These are phyloP conservation scores for Peribatodes rhomboidaria DNA, from an alignment of 2,888 invertebrate genomes.

Conservation along the genomic window DNA sequence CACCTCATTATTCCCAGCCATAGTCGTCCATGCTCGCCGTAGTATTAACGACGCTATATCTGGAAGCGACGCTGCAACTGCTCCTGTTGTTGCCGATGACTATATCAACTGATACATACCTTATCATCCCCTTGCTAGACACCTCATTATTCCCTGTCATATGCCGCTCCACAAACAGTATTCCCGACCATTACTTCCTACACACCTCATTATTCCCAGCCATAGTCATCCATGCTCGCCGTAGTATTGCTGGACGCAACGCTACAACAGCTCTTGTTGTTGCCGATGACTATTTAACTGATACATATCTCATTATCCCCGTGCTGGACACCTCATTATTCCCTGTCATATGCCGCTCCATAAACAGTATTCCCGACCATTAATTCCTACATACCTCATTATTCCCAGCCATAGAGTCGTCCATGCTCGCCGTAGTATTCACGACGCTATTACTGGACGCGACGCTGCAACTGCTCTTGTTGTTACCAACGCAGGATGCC, in stretches of 20 bases:
- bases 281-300: too few species aligned
- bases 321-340: too few species aligned
- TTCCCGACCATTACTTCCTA: too few species aligned
- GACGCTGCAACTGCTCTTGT: conserved; percentile 57
- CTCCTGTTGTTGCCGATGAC: conserved; percentile 66
- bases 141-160: too few species aligned
- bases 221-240: conserved; percentile 70
- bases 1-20: conserved; percentile 67
- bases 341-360: too few species aligned
- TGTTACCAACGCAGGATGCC: conserved; percentile 62
- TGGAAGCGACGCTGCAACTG: conserved; percentile 34
- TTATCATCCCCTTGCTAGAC: too few species aligned
- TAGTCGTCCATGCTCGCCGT: conserved; percentile 67
- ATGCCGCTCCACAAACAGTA: too few species aligned
- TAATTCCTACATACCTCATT: conserved; percentile 62
- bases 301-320: too few species aligned
- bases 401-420: conserved; percentile 70
- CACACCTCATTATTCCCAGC: conserved; percentile 66
- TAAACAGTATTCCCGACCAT: too few species aligned
- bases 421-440: conserved; percentile 56
- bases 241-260: conserved; percentile 39
- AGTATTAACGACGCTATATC: conserved; percentile 49
- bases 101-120: too few species aligned
- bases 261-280: conserved; percentile 58
- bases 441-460: conserved; percentile 46